Conservation (phyloP, 1,140 invertebrate genomes). For the Branchinecta lindahli region DNA sequence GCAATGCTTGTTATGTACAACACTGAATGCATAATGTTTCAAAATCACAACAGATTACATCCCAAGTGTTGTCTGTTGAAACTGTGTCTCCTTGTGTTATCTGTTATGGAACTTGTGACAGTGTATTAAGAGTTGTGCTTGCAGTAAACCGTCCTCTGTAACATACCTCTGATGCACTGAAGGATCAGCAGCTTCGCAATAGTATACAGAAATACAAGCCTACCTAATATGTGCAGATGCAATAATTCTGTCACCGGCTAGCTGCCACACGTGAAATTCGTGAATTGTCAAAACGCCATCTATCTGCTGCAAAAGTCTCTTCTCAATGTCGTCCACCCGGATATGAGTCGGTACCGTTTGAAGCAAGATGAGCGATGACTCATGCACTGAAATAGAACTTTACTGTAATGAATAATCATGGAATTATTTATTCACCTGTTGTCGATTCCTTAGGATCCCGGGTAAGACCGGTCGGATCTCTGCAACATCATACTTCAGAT, state of each 20-base stretch:
- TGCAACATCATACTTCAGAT: no score
- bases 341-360: conserved; percentile 87
- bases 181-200: no score
- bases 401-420: not conserved
- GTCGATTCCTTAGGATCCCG: not conserved
- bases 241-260: conserved; percentile 79
- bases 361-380: conserved; percentile 71
- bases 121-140: no score
- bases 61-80: no score
- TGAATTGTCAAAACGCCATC: conserved; percentile 81
- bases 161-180: no score
- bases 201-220: no score
- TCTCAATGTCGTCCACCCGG: conserved; percentile 73
- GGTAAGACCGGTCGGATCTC: conserved; percentile 17
- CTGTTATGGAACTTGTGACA: no score
- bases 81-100: no score
- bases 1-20: no score
- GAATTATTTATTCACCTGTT: conserved; percentile 5
- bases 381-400: conserved; percentile 38
- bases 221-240: conserved; percentile 79
- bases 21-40: no score
- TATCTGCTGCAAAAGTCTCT: conserved; percentile 62
- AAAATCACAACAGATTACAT: no score
- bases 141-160: no score
- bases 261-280: conserved; percentile 87